Evolutionary conservation across 2,888 invertebrate species (phyloP).

Genomic region (Tanytarsus gracilentus): DNA sequence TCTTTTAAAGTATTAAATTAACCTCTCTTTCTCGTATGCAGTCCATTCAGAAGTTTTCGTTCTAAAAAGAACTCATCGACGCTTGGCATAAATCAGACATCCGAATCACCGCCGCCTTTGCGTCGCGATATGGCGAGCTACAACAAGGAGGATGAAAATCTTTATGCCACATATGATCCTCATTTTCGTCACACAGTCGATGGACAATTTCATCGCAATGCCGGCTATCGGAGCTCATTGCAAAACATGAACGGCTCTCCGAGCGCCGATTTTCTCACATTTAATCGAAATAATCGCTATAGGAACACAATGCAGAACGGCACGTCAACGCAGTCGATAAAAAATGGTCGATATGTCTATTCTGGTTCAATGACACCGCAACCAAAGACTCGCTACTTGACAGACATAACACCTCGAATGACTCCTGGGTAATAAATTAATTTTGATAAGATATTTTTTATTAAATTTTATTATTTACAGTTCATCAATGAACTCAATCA

Average conservation of each 20-base stretch:
- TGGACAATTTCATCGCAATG: constrained; percentile 35
- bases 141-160: constrained; percentile 30
- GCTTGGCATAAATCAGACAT: constrained; percentile 43
- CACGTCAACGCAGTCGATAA: constrained; percentile 29
- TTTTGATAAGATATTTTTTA: constrained; percentile 35
- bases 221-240: constrained; percentile 37
- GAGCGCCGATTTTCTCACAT: constrained; percentile 31
- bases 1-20: not conserved
- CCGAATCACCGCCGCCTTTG: constrained; percentile 41
- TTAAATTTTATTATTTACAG: constrained; percentile 33
- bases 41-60: constrained; percentile 41
- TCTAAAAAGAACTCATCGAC: constrained; percentile 42
- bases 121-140: constrained; percentile 33
- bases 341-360: constrained; percentile 46
- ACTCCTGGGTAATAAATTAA: constrained; percentile 43
- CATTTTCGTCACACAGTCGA: constrained; percentile 34
- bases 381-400: constrained; percentile 46
- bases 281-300: constrained; percentile 38
- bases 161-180: constrained; percentile 35
- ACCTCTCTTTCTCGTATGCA: constrained; percentile 30
- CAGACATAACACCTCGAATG: constrained; percentile 38
- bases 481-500: constrained; percentile 48
- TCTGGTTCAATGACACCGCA: constrained; percentile 51
- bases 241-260: constrained; percentile 32
- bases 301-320: constrained; percentile 37